Evolutionary conservation across 2,888 invertebrate genomes (phyloP).

Genomic region (Pammene aurita): DNA sequence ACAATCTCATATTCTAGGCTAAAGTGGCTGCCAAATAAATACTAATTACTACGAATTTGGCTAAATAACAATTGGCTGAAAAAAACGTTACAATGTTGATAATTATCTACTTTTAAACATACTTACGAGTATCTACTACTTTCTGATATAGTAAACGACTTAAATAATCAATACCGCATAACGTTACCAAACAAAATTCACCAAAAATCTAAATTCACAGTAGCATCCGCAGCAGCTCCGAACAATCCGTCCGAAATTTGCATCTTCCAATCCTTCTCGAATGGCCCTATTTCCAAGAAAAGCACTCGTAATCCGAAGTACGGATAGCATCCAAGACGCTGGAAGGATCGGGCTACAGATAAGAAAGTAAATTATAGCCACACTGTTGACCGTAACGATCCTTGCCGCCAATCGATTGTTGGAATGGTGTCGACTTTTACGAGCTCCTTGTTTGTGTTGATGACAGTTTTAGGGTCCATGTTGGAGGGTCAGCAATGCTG

Average conservation of each 20-base stretch:
- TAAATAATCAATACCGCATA: background rate
- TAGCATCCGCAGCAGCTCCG: constrained; percentile 3
- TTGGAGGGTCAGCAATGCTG: constrained; percentile 37
- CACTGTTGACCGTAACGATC: constrained; percentile 63
- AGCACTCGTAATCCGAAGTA: constrained; percentile 46
- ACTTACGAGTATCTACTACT: no score
- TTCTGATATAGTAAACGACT: no score
- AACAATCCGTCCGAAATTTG: constrained; percentile 35
- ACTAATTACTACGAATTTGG: no score
- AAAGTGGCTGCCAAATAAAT: no score
- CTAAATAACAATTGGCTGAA: no score
- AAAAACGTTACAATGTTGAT: no score
- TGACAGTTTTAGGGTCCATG: constrained; percentile 39
- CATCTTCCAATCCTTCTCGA: constrained; percentile 38
- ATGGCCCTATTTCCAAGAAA: constrained; percentile 36
- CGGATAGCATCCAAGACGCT: constrained; percentile 56
- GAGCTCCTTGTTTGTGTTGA: constrained; percentile 38
- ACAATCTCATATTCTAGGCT: no score
- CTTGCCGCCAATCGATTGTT: constrained; percentile 39
- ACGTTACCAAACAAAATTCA: background rate
- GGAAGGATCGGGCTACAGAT: constrained; percentile 70
- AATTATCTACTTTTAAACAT: no score
- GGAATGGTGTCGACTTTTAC: constrained; percentile 41
- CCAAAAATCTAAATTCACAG: constrained; percentile 9
- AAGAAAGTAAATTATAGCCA: constrained; percentile 74